phyloP scores from a whole-genome alignment of 2,888 invertebrate genomes.

The Netelia virgata region DNA sequence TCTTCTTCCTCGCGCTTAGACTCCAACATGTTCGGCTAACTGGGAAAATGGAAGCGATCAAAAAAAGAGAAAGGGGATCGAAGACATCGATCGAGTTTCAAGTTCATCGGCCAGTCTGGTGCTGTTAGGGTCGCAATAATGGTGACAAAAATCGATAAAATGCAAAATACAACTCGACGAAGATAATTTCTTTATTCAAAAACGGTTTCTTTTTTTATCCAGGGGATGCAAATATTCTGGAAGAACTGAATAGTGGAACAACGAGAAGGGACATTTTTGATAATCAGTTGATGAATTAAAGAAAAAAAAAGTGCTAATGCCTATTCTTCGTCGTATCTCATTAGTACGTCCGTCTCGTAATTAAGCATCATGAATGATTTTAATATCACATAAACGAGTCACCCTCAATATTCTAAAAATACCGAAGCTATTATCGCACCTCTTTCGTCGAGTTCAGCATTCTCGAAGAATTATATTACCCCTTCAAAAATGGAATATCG shows the following conservation, averaged over 20 bases:
- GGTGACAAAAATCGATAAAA: constrained; percentile 1
- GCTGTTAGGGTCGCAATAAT: background rate
- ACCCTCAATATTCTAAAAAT: too few relatives aligned
- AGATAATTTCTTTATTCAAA: background rate
- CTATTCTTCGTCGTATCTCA: too few relatives aligned
- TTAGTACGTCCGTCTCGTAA: too few relatives aligned
- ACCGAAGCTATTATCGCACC: background rate
- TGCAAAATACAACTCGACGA: background rate
- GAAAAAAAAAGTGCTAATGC: too few relatives aligned
- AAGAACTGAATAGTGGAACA: too few relatives aligned
- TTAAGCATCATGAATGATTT: too few relatives aligned
- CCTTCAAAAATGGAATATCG: background rate
- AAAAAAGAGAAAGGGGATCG: background rate
- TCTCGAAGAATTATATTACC: background rate
- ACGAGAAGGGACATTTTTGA: too few relatives aligned
- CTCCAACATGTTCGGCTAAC: constrained; percentile 24
- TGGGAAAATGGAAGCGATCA: background rate
- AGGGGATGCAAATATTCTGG: too few relatives aligned
- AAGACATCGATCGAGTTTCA: background rate
- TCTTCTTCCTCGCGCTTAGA: constrained; percentile 19
- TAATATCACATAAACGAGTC: too few relatives aligned
- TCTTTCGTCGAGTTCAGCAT: background rate
- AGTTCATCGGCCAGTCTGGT: constrained; percentile 8
- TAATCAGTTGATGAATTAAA: too few relatives aligned
- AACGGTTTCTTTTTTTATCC: too few relatives aligned